Evolutionary conservation across 2,888 invertebrate species (phyloP).

Genomic region (Stenurella melanura): DNA sequence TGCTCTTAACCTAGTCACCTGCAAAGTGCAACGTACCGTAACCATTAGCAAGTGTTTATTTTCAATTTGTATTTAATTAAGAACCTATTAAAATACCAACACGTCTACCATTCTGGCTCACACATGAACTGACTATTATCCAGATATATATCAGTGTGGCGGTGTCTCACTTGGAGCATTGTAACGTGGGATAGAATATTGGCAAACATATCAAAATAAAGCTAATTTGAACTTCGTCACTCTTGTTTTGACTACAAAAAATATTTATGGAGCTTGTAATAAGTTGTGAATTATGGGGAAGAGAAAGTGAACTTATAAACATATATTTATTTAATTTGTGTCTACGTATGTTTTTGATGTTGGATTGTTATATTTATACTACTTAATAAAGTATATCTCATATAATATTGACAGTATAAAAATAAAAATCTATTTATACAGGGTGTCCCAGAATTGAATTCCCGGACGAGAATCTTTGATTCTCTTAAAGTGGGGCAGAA

Average conservation of each 20-base stretch:
- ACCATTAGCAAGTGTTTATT: conserved; percentile 38
- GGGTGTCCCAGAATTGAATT: too few relatives aligned
- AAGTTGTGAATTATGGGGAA: too few relatives aligned
- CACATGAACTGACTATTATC: conserved; percentile 28
- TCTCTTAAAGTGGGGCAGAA: too few relatives aligned
- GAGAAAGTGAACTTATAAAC: too few relatives aligned
- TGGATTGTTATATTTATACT: too few relatives aligned
- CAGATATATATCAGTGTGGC: conserved; percentile 32
- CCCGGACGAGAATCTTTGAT: too few relatives aligned
- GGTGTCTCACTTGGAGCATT: conserved; percentile 25
- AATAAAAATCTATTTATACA: too few relatives aligned
- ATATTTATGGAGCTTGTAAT: neutral
- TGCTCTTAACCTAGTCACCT: conserved; percentile 25
- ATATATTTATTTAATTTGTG: too few relatives aligned
- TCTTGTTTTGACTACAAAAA: conserved; percentile 18
- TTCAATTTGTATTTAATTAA: conserved; percentile 40
- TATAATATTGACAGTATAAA: too few relatives aligned
- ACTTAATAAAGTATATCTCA: too few relatives aligned
- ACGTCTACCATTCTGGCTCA: conserved; percentile 16
- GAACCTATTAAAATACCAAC: conserved; percentile 36
- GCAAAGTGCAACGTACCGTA: conserved; percentile 35
- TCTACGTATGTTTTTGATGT: too few relatives aligned
- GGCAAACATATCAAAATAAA: conserved; percentile 26
- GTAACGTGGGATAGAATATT: neutral
- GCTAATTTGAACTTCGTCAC: neutral